phyloP scores from a whole-genome alignment of 2,888 invertebrate genomes.

The Hyalella azteca region DNA sequence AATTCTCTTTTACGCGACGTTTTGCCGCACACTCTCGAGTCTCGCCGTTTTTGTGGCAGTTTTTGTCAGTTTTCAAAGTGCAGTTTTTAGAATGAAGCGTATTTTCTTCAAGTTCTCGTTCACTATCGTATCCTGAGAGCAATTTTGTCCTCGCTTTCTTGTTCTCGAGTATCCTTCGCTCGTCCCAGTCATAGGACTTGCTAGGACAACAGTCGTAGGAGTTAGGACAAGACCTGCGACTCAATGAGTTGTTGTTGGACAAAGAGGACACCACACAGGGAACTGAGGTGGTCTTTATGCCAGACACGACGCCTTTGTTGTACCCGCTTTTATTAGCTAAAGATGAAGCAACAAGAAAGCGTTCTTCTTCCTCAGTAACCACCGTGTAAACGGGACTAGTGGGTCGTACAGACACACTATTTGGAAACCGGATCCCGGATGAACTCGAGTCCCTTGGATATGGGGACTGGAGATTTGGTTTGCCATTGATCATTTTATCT shows the following conservation, averaged over 20 bases:
- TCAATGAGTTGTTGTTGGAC: background rate
- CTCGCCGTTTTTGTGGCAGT: background rate
- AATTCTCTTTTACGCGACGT: too few relatives aligned
- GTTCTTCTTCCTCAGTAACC: conserved; percentile 6
- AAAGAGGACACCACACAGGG: background rate
- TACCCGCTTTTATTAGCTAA: background rate
- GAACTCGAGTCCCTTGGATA: too few relatives aligned
- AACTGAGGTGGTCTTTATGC: background rate
- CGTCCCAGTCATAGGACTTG: background rate
- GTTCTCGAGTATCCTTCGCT: background rate
- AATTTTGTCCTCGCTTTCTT: background rate
- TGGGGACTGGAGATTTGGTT: too few relatives aligned
- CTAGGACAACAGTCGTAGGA: too few relatives aligned
- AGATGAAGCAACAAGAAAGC: background rate
- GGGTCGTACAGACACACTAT: too few relatives aligned
- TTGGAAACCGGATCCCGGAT: too few relatives aligned
- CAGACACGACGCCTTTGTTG: background rate
- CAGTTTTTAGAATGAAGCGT: too few relatives aligned
- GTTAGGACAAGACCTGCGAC: background rate
- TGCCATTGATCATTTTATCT: too few relatives aligned
- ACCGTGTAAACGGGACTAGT: too few relatives aligned
- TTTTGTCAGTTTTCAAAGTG: background rate
- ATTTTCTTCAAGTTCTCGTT: conserved; percentile 3
- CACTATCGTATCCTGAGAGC: conserved; percentile 2
- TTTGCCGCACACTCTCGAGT: background rate